Conservation (phyloP, 2,113 vertebrate genomes). For the Greenwoodochromis staneri region DNA sequence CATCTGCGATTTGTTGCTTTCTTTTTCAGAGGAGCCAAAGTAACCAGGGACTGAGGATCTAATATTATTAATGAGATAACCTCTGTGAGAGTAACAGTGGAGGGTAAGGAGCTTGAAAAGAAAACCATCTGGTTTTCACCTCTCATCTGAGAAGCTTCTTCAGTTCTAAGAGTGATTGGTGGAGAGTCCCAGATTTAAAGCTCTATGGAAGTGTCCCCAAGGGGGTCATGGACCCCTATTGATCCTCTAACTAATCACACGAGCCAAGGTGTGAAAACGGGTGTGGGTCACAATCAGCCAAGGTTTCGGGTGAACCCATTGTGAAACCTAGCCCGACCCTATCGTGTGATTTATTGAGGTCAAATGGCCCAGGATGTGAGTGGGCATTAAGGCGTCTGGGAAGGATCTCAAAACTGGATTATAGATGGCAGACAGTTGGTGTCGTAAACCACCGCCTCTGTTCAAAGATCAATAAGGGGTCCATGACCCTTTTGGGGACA, state of each 20-base stretch:
- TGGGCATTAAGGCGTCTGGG: background rate
- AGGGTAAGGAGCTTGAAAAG: background rate
- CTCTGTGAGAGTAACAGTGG: background rate
- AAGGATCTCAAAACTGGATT: background rate
- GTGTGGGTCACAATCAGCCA: background rate
- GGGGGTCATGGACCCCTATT: background rate
- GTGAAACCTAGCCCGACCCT: background rate
- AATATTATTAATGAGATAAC: background rate
- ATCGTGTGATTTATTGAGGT: background rate
- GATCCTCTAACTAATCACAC: background rate
- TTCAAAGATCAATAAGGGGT: background rate
- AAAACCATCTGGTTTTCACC: background rate
- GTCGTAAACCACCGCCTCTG: background rate
- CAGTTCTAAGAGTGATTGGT: background rate
- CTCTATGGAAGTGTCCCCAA: background rate
- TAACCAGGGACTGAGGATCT: background rate
- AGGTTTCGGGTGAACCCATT: background rate
- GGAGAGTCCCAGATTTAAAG: background rate
- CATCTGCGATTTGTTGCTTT: background rate
- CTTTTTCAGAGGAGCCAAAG: background rate
- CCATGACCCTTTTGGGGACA: background rate
- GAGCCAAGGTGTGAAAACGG: background rate
- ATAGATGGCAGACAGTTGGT: background rate
- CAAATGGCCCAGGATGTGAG: background rate
- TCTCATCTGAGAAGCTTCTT: background rate